Evolutionary conservation across 1,140 invertebrate species (phyloP), one percentile per base, ranked within the genome.

Genomic region (Drosophila kanapiae): DNA sequence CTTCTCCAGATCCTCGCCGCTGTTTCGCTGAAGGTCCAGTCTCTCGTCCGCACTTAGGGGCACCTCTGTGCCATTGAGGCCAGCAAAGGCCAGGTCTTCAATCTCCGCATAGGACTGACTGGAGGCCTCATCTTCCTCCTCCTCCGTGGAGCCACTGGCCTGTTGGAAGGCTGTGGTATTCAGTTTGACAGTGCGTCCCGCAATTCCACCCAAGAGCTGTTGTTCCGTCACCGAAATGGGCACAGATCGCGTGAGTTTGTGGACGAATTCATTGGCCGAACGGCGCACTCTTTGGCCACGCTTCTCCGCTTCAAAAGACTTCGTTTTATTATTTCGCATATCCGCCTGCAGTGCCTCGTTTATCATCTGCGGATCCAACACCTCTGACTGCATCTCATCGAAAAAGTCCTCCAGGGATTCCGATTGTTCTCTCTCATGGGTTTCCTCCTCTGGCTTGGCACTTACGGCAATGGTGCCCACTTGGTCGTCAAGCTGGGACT

Each of bases 311-410:
- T 49, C 48, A 6, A 29, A 23, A 7, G 43, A 7, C 14, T 67
- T n/a, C 4, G 63, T 51, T 45, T 38, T 37, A 2, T 60, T 56
- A 9, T 48, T 61, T 9, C 42, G 49, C 6, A 67, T 38, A 38
- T 62, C 48, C 0, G 70, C 45, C 29, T 75, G 78, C 9, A 91
- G 57, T 0, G 91, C 91, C 48, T 92, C 87, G 31, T 92, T 92
- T 23, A 92, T 92, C 67, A 82, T 82, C 48, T 91, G 81, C 6
- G 91, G 91, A 76, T 92, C 91, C 6, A 92, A 56, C n/a, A 92
- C 63, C 11, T 91, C 86, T 0, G 82, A 37, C 7, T 80, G 83
- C 76, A 92, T 79, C 14, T 80, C 87, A 9, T 82, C 85, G 11
- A 92, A 88, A 35, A 92, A 92, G 31, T 91, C 82, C 33, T 92